phyloP scores from a whole-genome alignment of 2,113 vertebrate species.

The Pygoscelis antarcticus region DNA sequence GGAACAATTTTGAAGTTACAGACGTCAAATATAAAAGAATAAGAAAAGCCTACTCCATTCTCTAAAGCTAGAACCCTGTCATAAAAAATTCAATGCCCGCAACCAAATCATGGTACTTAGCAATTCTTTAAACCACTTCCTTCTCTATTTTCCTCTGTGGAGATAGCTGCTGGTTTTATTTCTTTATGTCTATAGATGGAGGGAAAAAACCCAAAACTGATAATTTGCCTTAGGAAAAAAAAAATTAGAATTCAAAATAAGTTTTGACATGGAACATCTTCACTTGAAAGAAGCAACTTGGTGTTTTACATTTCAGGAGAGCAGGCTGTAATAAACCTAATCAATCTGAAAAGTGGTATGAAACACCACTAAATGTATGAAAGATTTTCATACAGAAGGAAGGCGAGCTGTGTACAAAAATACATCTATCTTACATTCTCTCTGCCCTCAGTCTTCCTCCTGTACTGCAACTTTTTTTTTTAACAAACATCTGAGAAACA shows the following conservation, averaged over 20 bases:
- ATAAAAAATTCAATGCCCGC: background rate
- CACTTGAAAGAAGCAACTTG: background rate
- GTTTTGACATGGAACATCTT: background rate
- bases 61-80: background rate
- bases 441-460: background rate
- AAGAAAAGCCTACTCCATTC: background rate
- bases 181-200: background rate
- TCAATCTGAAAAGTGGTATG: background rate
- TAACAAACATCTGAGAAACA: background rate
- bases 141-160: background rate
- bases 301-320: background rate
- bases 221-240: background rate
- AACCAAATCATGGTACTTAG: background rate
- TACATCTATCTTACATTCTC: background rate
- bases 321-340: background rate
- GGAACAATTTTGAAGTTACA: background rate
- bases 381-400: background rate
- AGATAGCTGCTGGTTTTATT: background rate
- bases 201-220: background rate
- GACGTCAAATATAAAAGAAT: background rate
- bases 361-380: background rate
- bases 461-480: background rate
- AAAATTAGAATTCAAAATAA: background rate
- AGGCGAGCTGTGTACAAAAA: background rate
- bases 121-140: background rate